These are phyloP conservation scores for Phortica okadai DNA, from an alignment of 2,888 invertebrate genomes.

Conservation along the genomic window DNA sequence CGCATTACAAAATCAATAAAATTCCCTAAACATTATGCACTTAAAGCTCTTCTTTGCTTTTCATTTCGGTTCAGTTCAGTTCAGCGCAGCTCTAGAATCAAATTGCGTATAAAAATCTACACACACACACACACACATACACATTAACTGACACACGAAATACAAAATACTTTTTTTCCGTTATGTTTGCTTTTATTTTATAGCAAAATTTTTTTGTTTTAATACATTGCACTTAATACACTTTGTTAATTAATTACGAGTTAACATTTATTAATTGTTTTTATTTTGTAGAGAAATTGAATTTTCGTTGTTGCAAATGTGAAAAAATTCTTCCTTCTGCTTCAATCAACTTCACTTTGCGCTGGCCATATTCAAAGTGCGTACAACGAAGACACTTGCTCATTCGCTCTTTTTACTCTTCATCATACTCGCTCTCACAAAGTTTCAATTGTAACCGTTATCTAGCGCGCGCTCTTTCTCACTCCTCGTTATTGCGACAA, in stretches of 20 bases:
- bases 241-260: slow-evolving; percentile 8
- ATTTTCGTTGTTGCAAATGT: slow-evolving; percentile 36
- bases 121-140: slow-evolving; percentile 6
- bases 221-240: slow-evolving; percentile 9
- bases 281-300: slow-evolving; percentile 28
- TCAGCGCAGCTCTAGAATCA: slow-evolving; percentile 55
- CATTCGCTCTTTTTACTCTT: slow-evolving; percentile 6
- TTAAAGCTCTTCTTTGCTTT: slow-evolving; percentile 57
- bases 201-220: neutral
- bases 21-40: slow-evolving; percentile 61
- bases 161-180: slow-evolving; percentile 33
- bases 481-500: neutral
- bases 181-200: slow-evolving; percentile 27
- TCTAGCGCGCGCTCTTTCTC: neutral
- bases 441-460: neutral
- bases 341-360: slow-evolving; percentile 43
- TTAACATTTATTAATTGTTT: slow-evolving; percentile 36
- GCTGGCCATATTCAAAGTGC: slow-evolving; percentile 45
- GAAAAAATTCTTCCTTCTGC: slow-evolving; percentile 35
- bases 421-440: slow-evolving; percentile 26
- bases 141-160: slow-evolving; percentile 27
- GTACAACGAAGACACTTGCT: slow-evolving; percentile 45
- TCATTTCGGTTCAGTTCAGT: slow-evolving; percentile 9
- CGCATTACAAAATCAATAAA: slow-evolving; percentile 67
- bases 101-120: slow-evolving; percentile 64